Base-by-base conservation (phyloP, 2,888 invertebrate species). In the Tipula confusa region DNA sequence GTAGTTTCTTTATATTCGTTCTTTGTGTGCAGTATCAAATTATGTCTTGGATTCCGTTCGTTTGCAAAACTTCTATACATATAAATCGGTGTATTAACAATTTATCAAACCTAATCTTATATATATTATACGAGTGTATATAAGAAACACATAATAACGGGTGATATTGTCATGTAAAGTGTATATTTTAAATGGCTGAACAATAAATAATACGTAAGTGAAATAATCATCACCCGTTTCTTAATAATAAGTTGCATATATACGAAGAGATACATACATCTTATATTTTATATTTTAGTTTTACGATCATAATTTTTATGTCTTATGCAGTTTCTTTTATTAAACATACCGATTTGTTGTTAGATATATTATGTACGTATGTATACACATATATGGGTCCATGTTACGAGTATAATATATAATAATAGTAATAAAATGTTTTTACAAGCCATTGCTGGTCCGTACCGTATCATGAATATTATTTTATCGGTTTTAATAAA, bases 61-160 rank as follows among this genome's bases (percentile, higher is more conserved):
- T 64, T 64, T 64, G 24, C 64, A 64, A 64, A 64, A 24, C 9
- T 15, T 43, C n/a, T 43, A 43, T 43, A 43, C 6, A n/a, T 64
- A 43, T 5, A 43, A n/a, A 43, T n/a, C 43, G 43, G 64, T 64
- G 64, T 64, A 64, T 64, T 64, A 24, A 64, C 64, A 64, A 64
- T 64, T 64, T 64, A 64, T 64, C 64, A 64, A 64, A 24, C 64
- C 64, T 64, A 64, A 64, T 64, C 64, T 64, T 64, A 64, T 64
- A 64, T n/a, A n/a, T n/a, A n/a, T n/a, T n/a, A n/a, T 64, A 64
- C 64, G 24, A 64, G 15, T 15, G 15, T 43, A 15, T 43, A 43
- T 43, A 64, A 43, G 43, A 64, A 64, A 64, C 18, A 18, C 24
- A 24, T 24, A 64, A 64, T 18, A 64, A 64, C 64, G 64, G 64